Percentiles rank a stretch among this genome's conserved stretches.
Conservation (phyloP, 2,113 vertebrate genomes). For the Python bivittatus region DNA sequence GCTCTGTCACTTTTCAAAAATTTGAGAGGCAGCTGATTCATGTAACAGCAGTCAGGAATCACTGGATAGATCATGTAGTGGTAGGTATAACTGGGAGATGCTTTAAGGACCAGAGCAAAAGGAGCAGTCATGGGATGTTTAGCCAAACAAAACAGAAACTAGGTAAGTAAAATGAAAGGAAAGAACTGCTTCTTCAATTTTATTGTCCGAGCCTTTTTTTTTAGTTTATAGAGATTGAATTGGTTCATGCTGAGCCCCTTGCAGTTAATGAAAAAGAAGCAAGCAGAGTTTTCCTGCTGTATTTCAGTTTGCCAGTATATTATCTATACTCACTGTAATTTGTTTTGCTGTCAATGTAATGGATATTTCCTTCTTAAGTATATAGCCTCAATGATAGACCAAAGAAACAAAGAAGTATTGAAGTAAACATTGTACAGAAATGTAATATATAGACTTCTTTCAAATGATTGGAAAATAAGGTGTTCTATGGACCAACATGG, state of each 20-base stretch:
- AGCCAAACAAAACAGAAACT: not conserved
- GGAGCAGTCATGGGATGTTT: not conserved
- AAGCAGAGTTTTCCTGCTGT: not conserved
- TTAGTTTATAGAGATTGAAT: not conserved
- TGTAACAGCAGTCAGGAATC: not conserved
- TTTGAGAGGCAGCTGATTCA: not conserved
- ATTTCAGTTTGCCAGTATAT: not conserved
- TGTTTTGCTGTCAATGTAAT: not conserved
- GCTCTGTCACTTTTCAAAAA: not conserved
- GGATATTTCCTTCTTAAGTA: not conserved
- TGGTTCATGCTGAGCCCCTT: not conserved
- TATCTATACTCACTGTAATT: not conserved
- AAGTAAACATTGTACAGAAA: not conserved
- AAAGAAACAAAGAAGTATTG: not conserved
- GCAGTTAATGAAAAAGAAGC: not conserved
- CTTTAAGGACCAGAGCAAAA: not conserved
- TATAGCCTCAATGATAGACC: not conserved
- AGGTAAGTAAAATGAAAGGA: not conserved
- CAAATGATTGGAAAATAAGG: not conserved
- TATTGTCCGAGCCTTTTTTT: not conserved
- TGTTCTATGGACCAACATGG: not conserved
- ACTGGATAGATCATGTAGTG: not conserved
- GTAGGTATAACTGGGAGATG: not conserved
- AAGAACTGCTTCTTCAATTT: not conserved
- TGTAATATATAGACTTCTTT: not conserved